Base-by-base conservation (phyloP, 2,113 vertebrate species). In the Leucoraja erinaceus region DNA sequence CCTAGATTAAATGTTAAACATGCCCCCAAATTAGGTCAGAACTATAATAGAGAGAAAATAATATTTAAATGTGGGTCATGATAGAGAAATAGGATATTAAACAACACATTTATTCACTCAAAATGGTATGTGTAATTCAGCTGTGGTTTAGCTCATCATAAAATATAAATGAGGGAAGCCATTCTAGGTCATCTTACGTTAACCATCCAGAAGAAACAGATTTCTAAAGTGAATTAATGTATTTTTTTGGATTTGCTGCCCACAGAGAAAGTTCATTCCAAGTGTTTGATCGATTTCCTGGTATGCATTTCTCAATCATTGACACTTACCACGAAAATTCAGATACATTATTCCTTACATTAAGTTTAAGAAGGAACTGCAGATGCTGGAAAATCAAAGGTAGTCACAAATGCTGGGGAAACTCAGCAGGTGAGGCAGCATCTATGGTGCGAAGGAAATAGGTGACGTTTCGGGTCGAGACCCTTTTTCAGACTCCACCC, bases 321-420 rank as follows among this genome's bases (percentile, higher is more conserved):
- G 4, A 16, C 12, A 63, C 5, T 88, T n/a, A 31, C 63, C 11
- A n/a, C 38, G 20, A 18, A 14, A 63, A 88, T 88, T 31, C 83
- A 31, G 83, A 63, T 88, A n/a, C 63, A 63, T 88, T 88, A 63
- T 88, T 66, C 83, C 28, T 63, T 56, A n/a, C n/a, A n/a, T n/a
- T 66, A 1, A 47, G 38, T 47, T 47, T 47, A 47, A 47, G 38
- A 47, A 47, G 38, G 38, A 47, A 47, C 38, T 47, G 38, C 38
- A 47, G 38, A 47, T 47, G 38, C 38, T 47, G 38, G 38, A 47
- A 47, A 47, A 47, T 47, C 38, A 3, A 47, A 47, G 38, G 38
- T 47, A 47, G 38, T 1, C 38, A 47, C 0, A 47, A 47, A 47
- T 47, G 38, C 38, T 47, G 38, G 38, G 38, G 38, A 47, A 47